A percentile compares a stretch with the other conserved stretches of the same genome.
phyloP scores from a whole-genome alignment of 2,113 vertebrate species.

The Ceyx melanurus region DNA sequence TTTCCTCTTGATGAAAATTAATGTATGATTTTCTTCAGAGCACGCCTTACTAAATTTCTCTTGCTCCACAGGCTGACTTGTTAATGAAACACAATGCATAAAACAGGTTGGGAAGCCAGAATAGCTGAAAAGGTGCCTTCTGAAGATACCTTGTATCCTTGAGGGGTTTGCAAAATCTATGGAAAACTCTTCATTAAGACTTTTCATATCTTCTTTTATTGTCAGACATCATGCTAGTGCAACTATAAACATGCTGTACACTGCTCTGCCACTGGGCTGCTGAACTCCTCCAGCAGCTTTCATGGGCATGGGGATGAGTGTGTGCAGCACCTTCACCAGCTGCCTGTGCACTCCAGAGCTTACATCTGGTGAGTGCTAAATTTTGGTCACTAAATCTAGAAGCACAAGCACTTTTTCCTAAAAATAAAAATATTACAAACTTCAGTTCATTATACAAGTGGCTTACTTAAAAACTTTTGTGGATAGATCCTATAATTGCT shows the following conservation, averaged over 20 bases:
- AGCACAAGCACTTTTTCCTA: background rate
- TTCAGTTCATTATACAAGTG: background rate
- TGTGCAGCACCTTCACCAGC: fast-evolving
- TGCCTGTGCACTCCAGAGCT: background rate
- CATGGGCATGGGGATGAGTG: background rate
- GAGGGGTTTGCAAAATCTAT: background rate
- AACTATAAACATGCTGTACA: background rate
- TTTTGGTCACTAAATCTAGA: background rate
- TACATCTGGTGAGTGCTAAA: background rate
- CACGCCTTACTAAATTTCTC: background rate
- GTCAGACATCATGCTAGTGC: background rate
- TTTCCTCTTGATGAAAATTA: background rate
- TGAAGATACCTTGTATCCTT: background rate
- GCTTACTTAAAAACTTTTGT: background rate
- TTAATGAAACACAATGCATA: background rate
- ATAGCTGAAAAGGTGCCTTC: background rate
- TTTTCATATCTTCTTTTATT: background rate
- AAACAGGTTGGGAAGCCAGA: background rate
- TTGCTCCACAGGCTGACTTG: background rate
- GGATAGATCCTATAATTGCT: background rate
- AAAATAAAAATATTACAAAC: background rate
- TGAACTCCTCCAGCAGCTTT: background rate
- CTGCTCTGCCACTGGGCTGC: fast-evolving
- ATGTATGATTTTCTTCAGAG: background rate
- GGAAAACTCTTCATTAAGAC: background rate